Conservation (phyloP, 2,888 invertebrate species). For the Dascillus cervinus region DNA sequence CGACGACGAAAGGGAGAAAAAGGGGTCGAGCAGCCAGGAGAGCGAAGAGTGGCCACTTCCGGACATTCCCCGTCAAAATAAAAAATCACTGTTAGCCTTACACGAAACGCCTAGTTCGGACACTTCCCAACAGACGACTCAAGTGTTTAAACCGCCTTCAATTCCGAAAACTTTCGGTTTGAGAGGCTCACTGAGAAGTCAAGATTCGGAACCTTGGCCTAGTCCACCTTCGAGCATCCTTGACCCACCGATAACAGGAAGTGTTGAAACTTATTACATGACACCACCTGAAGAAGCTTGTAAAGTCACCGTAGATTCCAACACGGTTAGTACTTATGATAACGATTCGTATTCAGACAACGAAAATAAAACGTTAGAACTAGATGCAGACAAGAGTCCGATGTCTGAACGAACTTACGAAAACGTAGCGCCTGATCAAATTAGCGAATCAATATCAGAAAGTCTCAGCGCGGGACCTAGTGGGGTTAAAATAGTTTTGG, state of each 20-base stretch:
- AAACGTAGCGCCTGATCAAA: constrained; percentile 35
- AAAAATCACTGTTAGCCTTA: constrained; percentile 34
- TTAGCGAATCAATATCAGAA: constrained; percentile 37
- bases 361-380: constrained; percentile 62
- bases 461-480: constrained; percentile 38
- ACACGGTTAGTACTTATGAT: constrained; percentile 51
- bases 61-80: constrained; percentile 50
- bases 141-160: constrained; percentile 37
- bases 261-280: constrained; percentile 73
- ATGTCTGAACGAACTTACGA: constrained; percentile 38
- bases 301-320: constrained; percentile 66
- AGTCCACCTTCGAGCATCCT: constrained; percentile 67
- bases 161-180: constrained; percentile 41
- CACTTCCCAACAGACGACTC: constrained; percentile 39
- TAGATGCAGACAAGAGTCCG: constrained; percentile 48
- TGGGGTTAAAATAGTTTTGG: constrained; percentile 38
- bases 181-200: constrained; percentile 41
- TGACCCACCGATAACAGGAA: constrained; percentile 65
- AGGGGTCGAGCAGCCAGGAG: constrained; percentile 54
- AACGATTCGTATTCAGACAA: constrained; percentile 57
- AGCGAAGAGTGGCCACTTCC: constrained; percentile 66
- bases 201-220: constrained; percentile 75
- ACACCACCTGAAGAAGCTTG: constrained; percentile 71
- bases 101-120: constrained; percentile 41
- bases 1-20: constrained; percentile 37